Evolutionary conservation across 2,113 vertebrate genomes (phyloP).

Genomic region (Nyctibius bracteatus): DNA sequence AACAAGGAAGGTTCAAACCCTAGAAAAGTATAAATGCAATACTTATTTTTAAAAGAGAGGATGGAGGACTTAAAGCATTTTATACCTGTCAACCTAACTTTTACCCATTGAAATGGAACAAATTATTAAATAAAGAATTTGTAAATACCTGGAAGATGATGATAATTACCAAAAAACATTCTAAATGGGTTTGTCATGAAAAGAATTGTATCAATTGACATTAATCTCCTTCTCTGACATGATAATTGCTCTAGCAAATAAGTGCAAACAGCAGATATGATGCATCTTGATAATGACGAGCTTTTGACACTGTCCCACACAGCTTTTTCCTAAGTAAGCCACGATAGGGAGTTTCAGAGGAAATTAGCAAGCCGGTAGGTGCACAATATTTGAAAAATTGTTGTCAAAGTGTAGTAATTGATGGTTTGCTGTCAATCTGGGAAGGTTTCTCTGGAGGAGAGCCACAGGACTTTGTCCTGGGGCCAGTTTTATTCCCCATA

Average conservation of each 20-base stretch:
- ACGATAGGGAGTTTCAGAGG: neutral
- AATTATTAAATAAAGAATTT: neutral
- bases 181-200: neutral
- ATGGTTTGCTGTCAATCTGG: neutral
- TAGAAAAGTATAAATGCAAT: neutral
- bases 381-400: neutral
- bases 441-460: neutral
- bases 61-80: neutral
- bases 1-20: neutral
- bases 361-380: neutral
- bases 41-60: neutral
- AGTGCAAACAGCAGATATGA: conserved; percentile 22
- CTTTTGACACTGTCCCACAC: conserved; percentile 1
- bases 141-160: neutral
- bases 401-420: neutral
- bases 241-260: conserved; percentile 15
- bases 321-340: neutral
- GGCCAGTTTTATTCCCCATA: neutral
- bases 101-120: neutral
- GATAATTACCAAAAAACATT: neutral
- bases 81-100: neutral
- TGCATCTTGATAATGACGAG: neutral
- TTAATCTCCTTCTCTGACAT: conserved; percentile 15
- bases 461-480: neutral
- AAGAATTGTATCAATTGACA: neutral